phyloP scores from a whole-genome alignment of 2,797 vertebrate genomes.

The Acanthurus lineatus region DNA sequence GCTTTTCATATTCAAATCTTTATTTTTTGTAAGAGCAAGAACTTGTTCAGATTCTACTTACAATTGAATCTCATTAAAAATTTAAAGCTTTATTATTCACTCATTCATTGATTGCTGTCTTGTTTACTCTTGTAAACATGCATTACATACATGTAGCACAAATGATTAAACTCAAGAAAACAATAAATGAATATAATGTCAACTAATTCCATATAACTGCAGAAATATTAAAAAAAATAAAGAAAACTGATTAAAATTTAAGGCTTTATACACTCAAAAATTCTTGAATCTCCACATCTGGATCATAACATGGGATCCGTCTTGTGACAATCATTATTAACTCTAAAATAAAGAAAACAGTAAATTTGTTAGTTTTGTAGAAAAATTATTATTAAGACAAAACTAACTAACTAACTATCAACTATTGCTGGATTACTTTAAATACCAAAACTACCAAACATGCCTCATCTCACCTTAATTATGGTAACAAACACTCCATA shows the following conservation, averaged over 20 bases:
- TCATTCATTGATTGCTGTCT: no score
- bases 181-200: not conserved
- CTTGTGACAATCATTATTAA: slow-evolving; percentile 42
- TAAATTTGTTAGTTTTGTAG: not conserved
- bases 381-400: no score
- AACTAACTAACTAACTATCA: no score
- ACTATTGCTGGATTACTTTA: not conserved
- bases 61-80: not conserved
- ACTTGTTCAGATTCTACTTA: not conserved
- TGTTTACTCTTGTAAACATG: not conserved
- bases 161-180: not conserved
- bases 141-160: not conserved
- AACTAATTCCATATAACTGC: not conserved
- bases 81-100: no score
- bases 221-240: not conserved
- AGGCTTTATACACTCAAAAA: not conserved
- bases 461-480: slow-evolving; percentile 72
- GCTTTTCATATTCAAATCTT: not conserved
- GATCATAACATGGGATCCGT: not conserved
- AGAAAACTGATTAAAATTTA: not conserved
- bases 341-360: slow-evolving; percentile 48
- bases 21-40: slow-evolving; percentile 9
- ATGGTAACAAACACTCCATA: slow-evolving; percentile 73
- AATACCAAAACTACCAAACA: not conserved
- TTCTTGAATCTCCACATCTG: not conserved